These are phyloP conservation scores for Boloria euphrosyne DNA, from an alignment of 2,888 invertebrate genomes.

Conservation along the genomic window DNA sequence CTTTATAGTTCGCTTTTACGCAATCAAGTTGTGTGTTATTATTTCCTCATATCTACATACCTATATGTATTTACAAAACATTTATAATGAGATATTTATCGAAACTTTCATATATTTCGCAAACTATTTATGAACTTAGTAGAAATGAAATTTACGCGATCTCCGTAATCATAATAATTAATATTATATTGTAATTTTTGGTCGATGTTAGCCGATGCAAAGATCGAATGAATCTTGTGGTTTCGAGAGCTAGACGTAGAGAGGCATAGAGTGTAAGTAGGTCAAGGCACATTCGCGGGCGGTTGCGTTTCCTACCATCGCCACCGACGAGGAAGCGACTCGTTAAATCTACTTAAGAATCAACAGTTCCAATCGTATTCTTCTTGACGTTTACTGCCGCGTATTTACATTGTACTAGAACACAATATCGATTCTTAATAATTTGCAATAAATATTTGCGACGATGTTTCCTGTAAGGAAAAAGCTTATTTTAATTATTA, in stretches of 20 bases:
- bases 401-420: neutral
- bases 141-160: neutral
- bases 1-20: no score
- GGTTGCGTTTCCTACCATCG: conserved; percentile 66
- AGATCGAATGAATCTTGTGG: conserved; percentile 52
- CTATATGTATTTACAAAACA: no score
- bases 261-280: conserved; percentile 56
- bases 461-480: neutral
- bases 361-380: conserved; percentile 27
- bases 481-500: no score
- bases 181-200: neutral
- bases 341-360: conserved; percentile 52
- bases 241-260: conserved; percentile 55
- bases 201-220: conserved; percentile 17
- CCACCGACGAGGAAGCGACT: conserved; percentile 65
- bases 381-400: conserved; percentile 14
- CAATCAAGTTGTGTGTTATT: no score
- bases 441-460: neutral
- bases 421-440: neutral
- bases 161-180: neutral
- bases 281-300: conserved; percentile 72
- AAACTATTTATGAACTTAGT: no score
- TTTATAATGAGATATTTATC: no score
- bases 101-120: no score
- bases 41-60: no score